Conservation (phyloP, 2,113 vertebrate genomes). For the Zingel zingel region DNA sequence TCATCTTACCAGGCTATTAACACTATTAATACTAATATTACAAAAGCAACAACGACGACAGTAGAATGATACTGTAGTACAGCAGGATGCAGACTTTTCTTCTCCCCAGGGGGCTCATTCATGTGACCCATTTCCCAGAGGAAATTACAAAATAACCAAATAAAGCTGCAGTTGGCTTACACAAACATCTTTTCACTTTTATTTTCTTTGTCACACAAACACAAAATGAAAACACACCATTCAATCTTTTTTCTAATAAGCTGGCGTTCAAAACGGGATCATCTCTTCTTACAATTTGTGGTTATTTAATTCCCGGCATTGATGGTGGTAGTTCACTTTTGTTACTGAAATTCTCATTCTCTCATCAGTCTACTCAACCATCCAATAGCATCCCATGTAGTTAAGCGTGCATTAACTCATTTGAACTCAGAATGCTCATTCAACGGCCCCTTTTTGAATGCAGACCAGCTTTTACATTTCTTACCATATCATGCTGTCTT, state of each 20-base stretch:
- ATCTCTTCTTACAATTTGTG: neutral
- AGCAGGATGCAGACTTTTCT: neutral
- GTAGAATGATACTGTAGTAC: no score
- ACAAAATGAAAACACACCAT: neutral
- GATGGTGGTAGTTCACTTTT: no score
- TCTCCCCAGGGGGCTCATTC: neutral
- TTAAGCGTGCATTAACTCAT: neutral
- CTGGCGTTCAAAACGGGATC: neutral
- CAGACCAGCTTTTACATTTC: neutral
- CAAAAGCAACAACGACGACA: no score
- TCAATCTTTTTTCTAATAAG: neutral
- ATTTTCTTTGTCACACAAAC: neutral
- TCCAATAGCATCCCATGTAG: no score
- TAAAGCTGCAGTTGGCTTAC: neutral
- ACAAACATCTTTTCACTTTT: neutral
- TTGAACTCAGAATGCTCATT: neutral
- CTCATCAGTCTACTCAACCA: no score
- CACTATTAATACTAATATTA: neutral
- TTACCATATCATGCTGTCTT: neutral
- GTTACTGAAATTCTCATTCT: no score
- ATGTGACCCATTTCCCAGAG: slow-evolving; percentile 22
- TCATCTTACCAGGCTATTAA: neutral
- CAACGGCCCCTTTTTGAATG: neutral
- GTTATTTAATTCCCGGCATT: neutral
- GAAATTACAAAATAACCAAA: neutral